Conservation (phyloP, 2,797 vertebrate species). For the Microtus californicus region DNA sequence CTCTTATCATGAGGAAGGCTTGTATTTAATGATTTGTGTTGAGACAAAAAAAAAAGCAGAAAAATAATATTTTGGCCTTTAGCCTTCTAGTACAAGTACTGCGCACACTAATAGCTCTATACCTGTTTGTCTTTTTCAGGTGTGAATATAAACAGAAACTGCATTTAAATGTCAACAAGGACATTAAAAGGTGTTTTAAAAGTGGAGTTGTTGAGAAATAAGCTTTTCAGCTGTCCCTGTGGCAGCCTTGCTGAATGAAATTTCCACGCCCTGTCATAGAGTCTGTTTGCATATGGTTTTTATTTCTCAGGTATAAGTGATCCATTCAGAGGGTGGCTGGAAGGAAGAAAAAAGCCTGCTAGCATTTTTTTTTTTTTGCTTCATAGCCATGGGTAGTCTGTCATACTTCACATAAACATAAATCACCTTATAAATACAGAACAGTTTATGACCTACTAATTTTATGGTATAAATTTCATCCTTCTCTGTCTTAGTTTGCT, state of each 20-base stretch:
- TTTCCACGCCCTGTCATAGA: neutral
- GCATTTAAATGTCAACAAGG: slow-evolving; percentile 45
- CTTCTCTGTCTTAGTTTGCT: neutral
- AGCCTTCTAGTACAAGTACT: neutral
- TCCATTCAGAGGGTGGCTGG: neutral
- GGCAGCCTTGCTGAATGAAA: neutral
- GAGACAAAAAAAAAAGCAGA: neutral
- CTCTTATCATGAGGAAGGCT: neutral
- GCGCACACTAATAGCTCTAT: slow-evolving; percentile 14
- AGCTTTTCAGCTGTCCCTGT: neutral
- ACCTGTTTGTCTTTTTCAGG: slow-evolving; percentile 64
- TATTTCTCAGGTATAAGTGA: neutral
- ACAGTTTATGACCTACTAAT: neutral
- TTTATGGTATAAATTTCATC: neutral
- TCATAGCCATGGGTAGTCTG: neutral
- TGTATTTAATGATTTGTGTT: slow-evolving; percentile 59
- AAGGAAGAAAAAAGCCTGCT: neutral
- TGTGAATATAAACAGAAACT: slow-evolving; percentile 67
- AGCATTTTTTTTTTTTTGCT: slow-evolving; percentile 20
- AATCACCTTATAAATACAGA: neutral
- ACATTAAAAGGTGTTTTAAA: slow-evolving; percentile 64
- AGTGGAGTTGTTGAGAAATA: slow-evolving; percentile 55
- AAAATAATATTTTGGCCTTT: slow-evolving; percentile 11
- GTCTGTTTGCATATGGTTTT: slow-evolving; percentile 20
- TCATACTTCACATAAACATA: slow-evolving; percentile 23